A percentile compares a stretch with the other conserved stretches of the same genome.
Evolutionary conservation across 2,113 vertebrate species (phyloP).

Genomic region (Chrysochloris asiatica): DNA sequence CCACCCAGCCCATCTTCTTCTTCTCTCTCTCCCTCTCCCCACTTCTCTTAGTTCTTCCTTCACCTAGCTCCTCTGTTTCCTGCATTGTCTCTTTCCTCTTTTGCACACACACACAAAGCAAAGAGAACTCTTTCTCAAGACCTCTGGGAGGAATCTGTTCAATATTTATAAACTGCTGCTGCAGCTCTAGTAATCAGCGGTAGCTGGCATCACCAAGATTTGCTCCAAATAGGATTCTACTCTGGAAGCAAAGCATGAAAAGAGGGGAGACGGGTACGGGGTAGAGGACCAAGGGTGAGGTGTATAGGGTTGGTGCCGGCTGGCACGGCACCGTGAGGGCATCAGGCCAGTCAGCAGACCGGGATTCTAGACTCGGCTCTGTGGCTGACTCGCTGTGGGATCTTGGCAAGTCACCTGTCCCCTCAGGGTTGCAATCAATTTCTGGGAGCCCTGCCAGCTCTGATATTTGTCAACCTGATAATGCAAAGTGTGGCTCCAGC

Average conservation of each 20-base stretch:
- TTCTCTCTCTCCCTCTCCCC: not conserved
- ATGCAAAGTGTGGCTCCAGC: not conserved
- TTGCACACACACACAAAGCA: not conserved
- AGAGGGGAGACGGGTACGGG: not conserved
- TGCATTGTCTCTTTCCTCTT: not conserved
- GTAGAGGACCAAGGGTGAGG: not conserved
- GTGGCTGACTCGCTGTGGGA: not conserved
- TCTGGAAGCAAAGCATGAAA: constrained; percentile 48
- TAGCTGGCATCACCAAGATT: constrained; percentile 27
- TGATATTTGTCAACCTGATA: not conserved
- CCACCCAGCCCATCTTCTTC: constrained; percentile 1
- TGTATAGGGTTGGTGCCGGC: not conserved
- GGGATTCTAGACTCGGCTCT: not conserved
- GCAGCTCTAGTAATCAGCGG: constrained; percentile 65
- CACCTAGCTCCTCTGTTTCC: not conserved
- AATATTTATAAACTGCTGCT: constrained; percentile 79
- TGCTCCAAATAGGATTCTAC: constrained; percentile 55
- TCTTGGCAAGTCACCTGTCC: not conserved
- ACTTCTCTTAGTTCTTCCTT: not conserved
- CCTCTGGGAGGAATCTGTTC: constrained; percentile 75
- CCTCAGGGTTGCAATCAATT: not conserved
- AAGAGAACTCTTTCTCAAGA: constrained; percentile 72
- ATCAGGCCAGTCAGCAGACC: too few relatives aligned
- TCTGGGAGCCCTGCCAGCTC: not conserved
- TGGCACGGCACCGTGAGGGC: not conserved